A percentile compares a stretch with the other conserved stretches of the same genome.
phyloP scores from a whole-genome alignment of 2,797 vertebrate genomes.

The Gymnodraco acuticeps region DNA sequence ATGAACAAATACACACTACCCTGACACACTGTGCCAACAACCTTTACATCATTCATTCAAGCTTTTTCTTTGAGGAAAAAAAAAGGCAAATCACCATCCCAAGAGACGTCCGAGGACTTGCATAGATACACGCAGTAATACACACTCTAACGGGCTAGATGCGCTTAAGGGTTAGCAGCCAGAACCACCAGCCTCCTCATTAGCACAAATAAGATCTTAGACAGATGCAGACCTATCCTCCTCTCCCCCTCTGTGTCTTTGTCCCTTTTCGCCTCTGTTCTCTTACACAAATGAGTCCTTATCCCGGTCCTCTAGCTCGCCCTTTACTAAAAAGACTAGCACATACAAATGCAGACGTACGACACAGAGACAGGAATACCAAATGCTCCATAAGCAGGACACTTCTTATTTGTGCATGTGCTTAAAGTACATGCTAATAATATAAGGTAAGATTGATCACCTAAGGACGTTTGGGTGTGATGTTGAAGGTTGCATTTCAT shows the following conservation, averaged over 20 bases:
- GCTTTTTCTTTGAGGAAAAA: slow-evolving; percentile 1
- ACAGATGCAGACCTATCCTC: slow-evolving; percentile 58
- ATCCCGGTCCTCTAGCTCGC: slow-evolving; percentile 54
- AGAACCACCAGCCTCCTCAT: slow-evolving; percentile 72
- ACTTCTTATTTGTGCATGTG: slow-evolving; percentile 4
- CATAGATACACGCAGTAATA: slow-evolving; percentile 11
- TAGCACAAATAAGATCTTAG: slow-evolving; percentile 69
- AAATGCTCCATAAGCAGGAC: background rate
- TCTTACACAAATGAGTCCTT: slow-evolving; percentile 62
- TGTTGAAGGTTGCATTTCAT: slow-evolving; percentile 27
- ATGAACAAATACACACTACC: slow-evolving; percentile 5
- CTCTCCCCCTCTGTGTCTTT: slow-evolving; percentile 39
- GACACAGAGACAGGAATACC: background rate
- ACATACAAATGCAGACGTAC: slow-evolving; percentile 4
- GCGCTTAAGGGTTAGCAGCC: slow-evolving; percentile 61
- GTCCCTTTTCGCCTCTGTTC: slow-evolving; percentile 46
- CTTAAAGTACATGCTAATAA: slow-evolving; percentile 1
- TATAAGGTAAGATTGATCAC: slow-evolving; percentile 15
- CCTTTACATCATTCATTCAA: slow-evolving; percentile 41
- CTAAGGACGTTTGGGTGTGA: slow-evolving; percentile 13
- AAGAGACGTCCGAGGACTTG: slow-evolving; percentile 45
- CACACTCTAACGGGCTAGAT: slow-evolving; percentile 44
- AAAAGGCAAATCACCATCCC: slow-evolving; percentile 34
- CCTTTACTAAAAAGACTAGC: slow-evolving; percentile 33
- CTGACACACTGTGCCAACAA: slow-evolving; percentile 23